Base-by-base conservation (phyloP, 2,888 invertebrate species). In the Stratiomys singularior region DNA sequence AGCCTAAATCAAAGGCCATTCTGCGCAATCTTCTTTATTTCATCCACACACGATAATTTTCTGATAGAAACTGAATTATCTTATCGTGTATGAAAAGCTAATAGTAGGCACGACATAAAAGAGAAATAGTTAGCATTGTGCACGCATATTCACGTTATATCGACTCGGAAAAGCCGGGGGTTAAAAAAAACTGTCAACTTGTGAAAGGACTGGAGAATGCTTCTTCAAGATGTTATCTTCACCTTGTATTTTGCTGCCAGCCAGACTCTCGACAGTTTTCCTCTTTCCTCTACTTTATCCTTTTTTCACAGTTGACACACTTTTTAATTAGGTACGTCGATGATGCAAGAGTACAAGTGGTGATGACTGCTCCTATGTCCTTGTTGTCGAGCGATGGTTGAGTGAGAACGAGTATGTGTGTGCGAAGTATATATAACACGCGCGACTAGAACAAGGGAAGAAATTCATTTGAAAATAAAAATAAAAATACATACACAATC, bases 321-420 rank as follows among this genome's bases (percentile, higher is more conserved):
- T 76, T 76, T 76, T 76, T 76, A 76, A 76, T 76, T 76, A 76
- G 76, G 60, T 60, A 76, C 47, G 66, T 76, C 76, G 66, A 76
- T 76, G 76, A 46, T 63, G 52, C 64, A 76, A 27, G 74, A 58
- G 60, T 58, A 60, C 58, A 74, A 60, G 74, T 74, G 74, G 63
- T 64, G 63, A 76, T 76, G 76, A 64, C 76, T 64, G 76, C 76
- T 76, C 74, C 71, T 71, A 71, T 71, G 47, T 47, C 23, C 47
- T 71, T 71, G 30, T 64, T 64, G 64, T 30, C 64, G 30, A 64
- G 64, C 64, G 28, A 64, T n/a, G 30, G 64, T 64, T 64, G 7
- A 64, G 64, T 64, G 64, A 64, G 30, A 28, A 30, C 64, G 28
- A 64, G 64, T 64, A 25, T 60, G 64, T 64, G 64, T 64, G 60